Base-by-base conservation (phyloP, 2,888 invertebrate species). In the Frankliniella intonsa region DNA sequence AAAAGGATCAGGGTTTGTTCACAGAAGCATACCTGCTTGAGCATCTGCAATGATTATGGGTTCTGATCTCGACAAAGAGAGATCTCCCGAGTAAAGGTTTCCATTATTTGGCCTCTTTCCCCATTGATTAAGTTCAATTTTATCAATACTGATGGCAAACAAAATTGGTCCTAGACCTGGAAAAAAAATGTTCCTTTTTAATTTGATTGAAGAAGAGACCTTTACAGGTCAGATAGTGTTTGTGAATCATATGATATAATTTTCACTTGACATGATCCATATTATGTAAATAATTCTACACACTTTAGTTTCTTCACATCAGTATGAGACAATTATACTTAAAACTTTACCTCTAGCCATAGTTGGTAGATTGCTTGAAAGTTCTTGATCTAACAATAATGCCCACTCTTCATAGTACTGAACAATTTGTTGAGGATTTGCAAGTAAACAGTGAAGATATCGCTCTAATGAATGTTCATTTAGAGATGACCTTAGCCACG, bases 71-170 rank as follows among this genome's bases (percentile, higher is more conserved):
- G 82, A 81, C 14, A 79, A 55, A n/a, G 83, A 82, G 27, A 80
- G 85, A 84, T 87, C 86, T 84, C 86, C 87, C 88, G 89, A 89
- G n/a, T 7, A 62, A 22, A 83, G 84, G 86, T 62, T 87, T 89
- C 38, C 88, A 76, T 87, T 84, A 86, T 88, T 85, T 89, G 90
- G 86, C 86, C 89, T 82, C 86, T 87, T 86, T 88, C 90, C 87
- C 91, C 90, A 88, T 94, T 84, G 85, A 82, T 89, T 95, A 82
- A 96, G 90, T 87, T 95, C 95, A 50, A 93, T 90, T 88, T 95
- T 95, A 89, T 98, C 97, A 83, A 97, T 94, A 86, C 93, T 94
- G 87, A 98, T 92, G 38, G 98, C 98, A 90, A 98, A 98, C 84
- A 98, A 90, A 86, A 98, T 94, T 82, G 96, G 93, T 84, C 94